Percentiles rank a stretch among this genome's conserved stretches.
phyloP scores from a whole-genome alignment of 1,140 invertebrate genomes.

The Elymnias hypermnestra region DNA sequence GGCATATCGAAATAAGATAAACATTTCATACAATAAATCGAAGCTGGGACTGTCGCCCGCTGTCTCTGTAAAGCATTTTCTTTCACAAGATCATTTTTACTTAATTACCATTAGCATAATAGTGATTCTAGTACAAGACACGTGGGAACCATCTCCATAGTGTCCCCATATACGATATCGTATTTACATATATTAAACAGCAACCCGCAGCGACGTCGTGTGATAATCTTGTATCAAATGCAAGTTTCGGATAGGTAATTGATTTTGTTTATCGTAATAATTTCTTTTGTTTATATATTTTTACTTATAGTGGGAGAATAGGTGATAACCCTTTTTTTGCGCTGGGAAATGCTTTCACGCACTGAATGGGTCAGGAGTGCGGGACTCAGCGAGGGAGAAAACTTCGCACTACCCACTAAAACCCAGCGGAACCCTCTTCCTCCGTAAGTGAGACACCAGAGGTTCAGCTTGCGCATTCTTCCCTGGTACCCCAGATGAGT shows the following conservation, averaged over 20 bases:
- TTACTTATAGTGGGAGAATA: too few relatives aligned
- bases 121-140: constrained; percentile 23
- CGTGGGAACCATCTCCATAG: constrained; percentile 27
- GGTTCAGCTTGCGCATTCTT: too few relatives aligned
- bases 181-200: constrained; percentile 13
- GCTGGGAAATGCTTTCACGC: too few relatives aligned
- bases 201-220: not conserved
- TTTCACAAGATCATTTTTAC: constrained; percentile 20
- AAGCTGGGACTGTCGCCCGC: not conserved
- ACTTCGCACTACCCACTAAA: too few relatives aligned
- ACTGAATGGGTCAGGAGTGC: too few relatives aligned
- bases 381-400: too few relatives aligned
- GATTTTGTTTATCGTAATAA: constrained; percentile 6
- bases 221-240: not conserved
- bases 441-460: too few relatives aligned
- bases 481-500: too few relatives aligned
- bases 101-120: constrained; percentile 34
- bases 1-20: not conserved
- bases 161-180: constrained; percentile 9
- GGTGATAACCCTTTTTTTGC: too few relatives aligned
- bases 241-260: not conserved
- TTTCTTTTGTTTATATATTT: too few relatives aligned
- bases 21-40: not conserved
- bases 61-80: not conserved
- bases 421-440: too few relatives aligned